Evolutionary conservation across 2,888 invertebrate genomes (phyloP), one percentile per base, ranked within the genome.

Genomic region (Philaethria dido): DNA sequence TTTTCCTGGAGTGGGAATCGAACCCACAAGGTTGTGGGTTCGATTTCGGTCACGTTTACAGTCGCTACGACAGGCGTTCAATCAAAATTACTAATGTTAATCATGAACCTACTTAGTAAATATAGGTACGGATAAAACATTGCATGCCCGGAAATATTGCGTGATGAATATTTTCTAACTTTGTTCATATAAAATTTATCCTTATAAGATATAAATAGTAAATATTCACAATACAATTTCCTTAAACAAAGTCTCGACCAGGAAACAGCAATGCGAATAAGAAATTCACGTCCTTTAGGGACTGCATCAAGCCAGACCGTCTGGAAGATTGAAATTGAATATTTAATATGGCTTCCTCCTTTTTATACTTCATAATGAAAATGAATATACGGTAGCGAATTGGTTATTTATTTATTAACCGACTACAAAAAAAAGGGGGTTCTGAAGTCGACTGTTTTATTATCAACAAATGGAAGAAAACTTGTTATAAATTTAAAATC

Each of bases 281-380:
- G 64, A 48, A 47, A 39, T 48, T 55, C 47, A 39, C 47, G 5
- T 47, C 36, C 62, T 48, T 66, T 6, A 62, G 66, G 62, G 66
- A 66, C 42, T 57, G 33, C 29, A 36, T 64, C 18, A 11, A 42
- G 11, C 25, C 39, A 54, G 39, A 44, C 33, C 20, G 11, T 39
- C 16, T 29, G 48, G 33, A 62, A 66, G 62, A 66, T 66, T 62
- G 57, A 62, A 66, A 50, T 50, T 66, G 42, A 66, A 62, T 66
- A 62, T 62, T 66, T 57, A n/a, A 66, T 62, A 55, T 16, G 42
- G 2, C 55, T 42, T 42, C 20, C 39, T 42, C 18, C 25, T 20
- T 39, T 39, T 36, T 33, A 5, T 62, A 36, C 11, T 8, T 18
- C 29, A 33, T 25, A 13, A 20, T 29, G 29, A 16, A 52, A 52